These are phyloP conservation scores for Chiroxiphia lanceolata DNA, from an alignment of 2,797 vertebrate genomes.

Conservation along the genomic window DNA sequence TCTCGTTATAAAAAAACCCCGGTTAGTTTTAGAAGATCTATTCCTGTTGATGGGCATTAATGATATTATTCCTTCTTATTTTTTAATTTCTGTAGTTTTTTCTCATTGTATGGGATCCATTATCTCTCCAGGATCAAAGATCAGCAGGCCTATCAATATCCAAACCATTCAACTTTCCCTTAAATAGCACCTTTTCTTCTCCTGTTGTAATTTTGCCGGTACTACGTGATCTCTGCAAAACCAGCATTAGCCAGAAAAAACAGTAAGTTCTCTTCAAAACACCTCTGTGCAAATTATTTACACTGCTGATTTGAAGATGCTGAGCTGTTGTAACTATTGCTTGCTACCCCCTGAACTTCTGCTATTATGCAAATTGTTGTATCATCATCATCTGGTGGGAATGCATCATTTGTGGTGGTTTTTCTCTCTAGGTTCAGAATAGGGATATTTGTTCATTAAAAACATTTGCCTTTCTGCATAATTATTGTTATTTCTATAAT, in stretches of 20 bases:
- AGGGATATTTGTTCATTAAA: slow-evolving; percentile 34
- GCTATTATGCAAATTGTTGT: slow-evolving; percentile 14
- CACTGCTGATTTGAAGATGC: neutral
- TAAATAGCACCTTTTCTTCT: neutral
- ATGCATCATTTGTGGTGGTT: slow-evolving; percentile 5
- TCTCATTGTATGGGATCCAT: neutral
- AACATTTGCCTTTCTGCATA: slow-evolving; percentile 41
- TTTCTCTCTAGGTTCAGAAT: slow-evolving; percentile 11
- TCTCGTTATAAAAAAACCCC: neutral
- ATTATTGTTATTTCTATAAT: slow-evolving; percentile 33
- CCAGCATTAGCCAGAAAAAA: neutral
- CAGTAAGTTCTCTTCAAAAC: neutral
- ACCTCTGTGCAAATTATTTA: neutral
- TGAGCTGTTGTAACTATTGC: neutral
- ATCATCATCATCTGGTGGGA: slow-evolving; percentile 5
- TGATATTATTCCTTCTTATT: neutral
- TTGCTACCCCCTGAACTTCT: neutral
- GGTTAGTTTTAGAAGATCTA: neutral
- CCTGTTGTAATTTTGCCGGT: neutral
- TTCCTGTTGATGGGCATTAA: neutral
- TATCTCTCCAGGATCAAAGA: slow-evolving; percentile 4
- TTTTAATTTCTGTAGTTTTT: slow-evolving; percentile 1
- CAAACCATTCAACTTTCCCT: neutral
- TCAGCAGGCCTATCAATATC: neutral
- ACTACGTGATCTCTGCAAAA: neutral